Base-by-base conservation (phyloP, 2,113 vertebrate genomes). In the Oreochromis niloticus region DNA sequence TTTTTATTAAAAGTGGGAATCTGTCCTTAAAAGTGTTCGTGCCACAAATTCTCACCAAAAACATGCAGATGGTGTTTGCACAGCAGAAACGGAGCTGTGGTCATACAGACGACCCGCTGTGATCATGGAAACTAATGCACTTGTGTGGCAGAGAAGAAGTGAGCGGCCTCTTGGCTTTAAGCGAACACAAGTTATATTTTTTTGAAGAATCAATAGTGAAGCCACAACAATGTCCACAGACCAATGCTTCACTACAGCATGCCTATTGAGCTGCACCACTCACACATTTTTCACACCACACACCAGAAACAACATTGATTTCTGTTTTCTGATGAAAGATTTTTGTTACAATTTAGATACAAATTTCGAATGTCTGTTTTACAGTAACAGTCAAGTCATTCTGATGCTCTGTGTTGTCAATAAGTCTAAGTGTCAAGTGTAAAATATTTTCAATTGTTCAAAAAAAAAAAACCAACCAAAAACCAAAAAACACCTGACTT, bases 131-230 rank as follows among this genome's bases (percentile, higher is more conserved):
- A 59, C 54, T 27, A 81, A 43, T 19, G 22, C 80, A 81, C 14
- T 39, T 54, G 9, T 71, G 55, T 63, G 34, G 48, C 41, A 19
- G n/a, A 50, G 5, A 32, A 17, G 59, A 34, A 16, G 11, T 9
- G 43, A 85, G 11, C 4, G 5, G 39, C 50, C 32, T n/a, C 50
- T 43, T 30, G 22, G 50, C 73, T 56, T 41, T 39, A 73, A 73
- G 61, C 27, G 24, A 34, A 86, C 34, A 63, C 75, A 39, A 85
- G 39, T 55, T 61, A 59, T 22, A 19, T 34, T 86, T 54, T 79
- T 56, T 83, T 73, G 14, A 80, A n/a, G 63, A 50, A 88, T 90
- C 82, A 39, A 88, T 80, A 63, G 34, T 61, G 27, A 57, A 86
- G 56, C 79, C 78, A 55, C 43, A 52, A 36, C 48, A 55, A 46